Conservation (phyloP, 2,113 vertebrate genomes). For the Carassius gibelio region DNA sequence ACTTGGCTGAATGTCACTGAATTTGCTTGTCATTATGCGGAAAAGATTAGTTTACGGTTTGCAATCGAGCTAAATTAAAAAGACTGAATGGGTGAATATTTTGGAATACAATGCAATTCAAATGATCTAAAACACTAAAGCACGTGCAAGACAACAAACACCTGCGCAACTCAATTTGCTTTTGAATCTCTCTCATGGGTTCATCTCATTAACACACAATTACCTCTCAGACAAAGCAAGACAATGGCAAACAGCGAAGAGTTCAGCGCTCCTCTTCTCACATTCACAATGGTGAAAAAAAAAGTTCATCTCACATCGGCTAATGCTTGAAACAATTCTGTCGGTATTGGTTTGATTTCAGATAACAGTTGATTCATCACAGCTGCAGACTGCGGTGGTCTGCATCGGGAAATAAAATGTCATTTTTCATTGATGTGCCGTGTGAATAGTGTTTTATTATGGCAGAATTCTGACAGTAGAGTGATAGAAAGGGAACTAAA, state of each 20-base stretch:
- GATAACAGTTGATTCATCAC: constrained; percentile 35
- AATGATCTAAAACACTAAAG: constrained; percentile 41
- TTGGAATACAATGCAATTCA: constrained; percentile 25
- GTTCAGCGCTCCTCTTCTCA: constrained; percentile 12
- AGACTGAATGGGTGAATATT: constrained; percentile 28
- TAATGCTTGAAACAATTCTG: constrained; percentile 20
- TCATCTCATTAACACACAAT: constrained; percentile 40
- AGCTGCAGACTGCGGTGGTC: constrained; percentile 26
- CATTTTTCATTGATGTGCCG: constrained; percentile 35
- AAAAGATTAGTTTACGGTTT: constrained; percentile 34
- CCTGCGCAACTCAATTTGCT: constrained; percentile 37
- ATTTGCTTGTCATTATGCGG: constrained; percentile 9
- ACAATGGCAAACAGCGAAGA: constrained; percentile 7
- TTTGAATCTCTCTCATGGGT: constrained; percentile 46
- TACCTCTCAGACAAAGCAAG: constrained; percentile 33
- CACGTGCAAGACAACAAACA: constrained; percentile 44
- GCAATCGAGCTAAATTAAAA: constrained; percentile 35
- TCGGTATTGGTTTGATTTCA: constrained; percentile 38
- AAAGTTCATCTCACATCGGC: neutral
- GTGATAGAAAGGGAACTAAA: constrained; percentile 27
- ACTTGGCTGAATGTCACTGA: no score
- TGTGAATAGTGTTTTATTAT: constrained; percentile 44
- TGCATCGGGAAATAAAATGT: constrained; percentile 7
- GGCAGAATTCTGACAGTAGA: constrained; percentile 36
- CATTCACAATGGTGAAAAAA: constrained; percentile 9